A percentile compares a stretch with the other conserved stretches of the same genome.
Conservation (phyloP, 53 echinoderm and acorn worm genomes). For the Crossaster papposus region DNA sequence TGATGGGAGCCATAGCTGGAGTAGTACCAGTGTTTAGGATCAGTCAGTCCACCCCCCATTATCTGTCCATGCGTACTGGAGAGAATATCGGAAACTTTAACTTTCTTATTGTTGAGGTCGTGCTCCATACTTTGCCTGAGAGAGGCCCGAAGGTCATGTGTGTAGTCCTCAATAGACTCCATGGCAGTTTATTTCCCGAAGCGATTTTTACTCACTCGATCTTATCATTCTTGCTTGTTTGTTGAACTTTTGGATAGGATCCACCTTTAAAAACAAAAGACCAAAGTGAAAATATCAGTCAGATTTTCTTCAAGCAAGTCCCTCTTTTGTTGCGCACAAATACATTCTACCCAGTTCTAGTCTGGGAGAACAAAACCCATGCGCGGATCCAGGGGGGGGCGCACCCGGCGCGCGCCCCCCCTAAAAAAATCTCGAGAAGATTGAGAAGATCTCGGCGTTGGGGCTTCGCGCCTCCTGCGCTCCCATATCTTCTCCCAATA, state of each 20-base stretch:
- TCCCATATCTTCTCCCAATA: too few relatives aligned
- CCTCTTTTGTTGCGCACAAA: too few relatives aligned
- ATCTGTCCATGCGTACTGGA: constrained; percentile 64
- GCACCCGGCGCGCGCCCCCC: too few relatives aligned
- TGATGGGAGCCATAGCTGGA: constrained; percentile 58
- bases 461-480: too few relatives aligned
- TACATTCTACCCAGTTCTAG: too few relatives aligned
- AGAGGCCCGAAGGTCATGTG: constrained; percentile 53
- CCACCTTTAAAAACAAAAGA: not conserved
- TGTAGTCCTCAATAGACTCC: constrained; percentile 63
- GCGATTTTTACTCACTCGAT: not conserved
- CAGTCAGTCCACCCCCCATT: constrained; percentile 62
- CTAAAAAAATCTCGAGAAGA: too few relatives aligned
- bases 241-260: not conserved
- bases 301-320: too few relatives aligned
- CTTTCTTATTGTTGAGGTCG: constrained; percentile 44
- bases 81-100: constrained; percentile 62
- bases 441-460: too few relatives aligned
- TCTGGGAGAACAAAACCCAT: too few relatives aligned
- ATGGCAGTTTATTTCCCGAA: not conserved
- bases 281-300: too few relatives aligned
- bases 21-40: constrained; percentile 66
- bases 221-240: not conserved
- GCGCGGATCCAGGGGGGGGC: too few relatives aligned
- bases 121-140: constrained; percentile 50